phyloP scores from a whole-genome alignment of 2,113 vertebrate species.

The Hyaena hyaena region DNA sequence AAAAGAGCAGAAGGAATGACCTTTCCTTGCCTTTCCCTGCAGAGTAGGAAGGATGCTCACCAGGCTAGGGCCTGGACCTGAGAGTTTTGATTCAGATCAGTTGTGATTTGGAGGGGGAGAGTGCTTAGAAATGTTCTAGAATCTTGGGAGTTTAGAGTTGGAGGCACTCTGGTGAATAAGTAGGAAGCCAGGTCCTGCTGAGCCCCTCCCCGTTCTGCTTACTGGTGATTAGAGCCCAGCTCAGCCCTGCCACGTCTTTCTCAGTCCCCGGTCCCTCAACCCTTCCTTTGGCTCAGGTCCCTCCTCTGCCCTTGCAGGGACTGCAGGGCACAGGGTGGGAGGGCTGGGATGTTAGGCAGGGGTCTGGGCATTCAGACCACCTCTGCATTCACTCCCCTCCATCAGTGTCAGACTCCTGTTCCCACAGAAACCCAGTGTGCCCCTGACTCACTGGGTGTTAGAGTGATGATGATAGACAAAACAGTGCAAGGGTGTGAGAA shows the following conservation, averaged over 20 bases:
- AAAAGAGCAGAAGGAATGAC: neutral
- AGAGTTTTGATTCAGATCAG: neutral
- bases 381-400: neutral
- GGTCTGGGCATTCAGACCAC: neutral
- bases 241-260: neutral
- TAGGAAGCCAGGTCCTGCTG: neutral
- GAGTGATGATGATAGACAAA: neutral
- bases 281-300: neutral
- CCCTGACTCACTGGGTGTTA: neutral
- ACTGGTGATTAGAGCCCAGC: neutral
- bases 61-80: neutral
- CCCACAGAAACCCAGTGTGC: neutral
- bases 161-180: neutral
- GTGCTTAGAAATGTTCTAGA: neutral
- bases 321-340: neutral
- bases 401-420: neutral
- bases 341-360: neutral
- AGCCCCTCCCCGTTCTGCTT: neutral
- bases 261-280: neutral
- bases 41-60: neutral
- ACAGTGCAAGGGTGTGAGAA: neutral
- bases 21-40: neutral
- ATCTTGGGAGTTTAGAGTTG: neutral
- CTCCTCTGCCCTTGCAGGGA: neutral
- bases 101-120: neutral